Conservation (phyloP, 2,888 invertebrate genomes). For the Scaptomyza polygonia region DNA sequence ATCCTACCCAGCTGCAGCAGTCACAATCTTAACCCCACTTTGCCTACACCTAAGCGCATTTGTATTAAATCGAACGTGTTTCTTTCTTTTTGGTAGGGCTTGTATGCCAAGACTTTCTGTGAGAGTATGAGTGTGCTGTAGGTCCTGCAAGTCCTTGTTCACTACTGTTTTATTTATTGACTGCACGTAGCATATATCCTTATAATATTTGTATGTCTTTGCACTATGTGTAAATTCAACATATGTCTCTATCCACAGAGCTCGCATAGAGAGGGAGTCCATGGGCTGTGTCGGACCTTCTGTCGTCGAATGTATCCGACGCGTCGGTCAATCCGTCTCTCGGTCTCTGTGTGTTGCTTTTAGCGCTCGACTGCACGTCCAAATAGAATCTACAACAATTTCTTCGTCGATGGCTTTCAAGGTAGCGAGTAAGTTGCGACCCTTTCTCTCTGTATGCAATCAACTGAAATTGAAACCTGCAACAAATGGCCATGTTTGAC, state of each 20-base stretch:
- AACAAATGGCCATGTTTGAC: slow-evolving; percentile 74
- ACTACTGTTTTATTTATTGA: slow-evolving; percentile 78
- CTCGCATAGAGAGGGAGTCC: slow-evolving; percentile 29
- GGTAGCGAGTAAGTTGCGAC: slow-evolving; percentile 42
- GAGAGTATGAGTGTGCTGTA: slow-evolving; percentile 18
- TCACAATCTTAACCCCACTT: background rate
- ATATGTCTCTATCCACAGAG: background rate
- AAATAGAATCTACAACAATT: slow-evolving; percentile 73
- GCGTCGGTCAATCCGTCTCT: background rate
- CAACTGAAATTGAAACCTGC: slow-evolving; percentile 77
- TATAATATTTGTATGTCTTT: slow-evolving; percentile 75
- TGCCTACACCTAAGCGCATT: slow-evolving; percentile 63
- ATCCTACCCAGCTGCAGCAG: slow-evolving; percentile 46
- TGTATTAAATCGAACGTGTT: slow-evolving; percentile 79
- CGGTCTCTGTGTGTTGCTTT: slow-evolving; percentile 47
- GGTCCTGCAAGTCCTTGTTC: slow-evolving; percentile 52
- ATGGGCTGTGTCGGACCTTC: slow-evolving; percentile 49
- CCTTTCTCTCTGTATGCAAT: slow-evolving; percentile 58
- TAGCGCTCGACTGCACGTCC: slow-evolving; percentile 73
- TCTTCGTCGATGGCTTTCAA: slow-evolving; percentile 62
- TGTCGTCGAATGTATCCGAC: slow-evolving; percentile 34
- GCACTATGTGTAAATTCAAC: slow-evolving; percentile 15
- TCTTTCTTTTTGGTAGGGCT: slow-evolving; percentile 36
- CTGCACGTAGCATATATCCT: slow-evolving; percentile 77
- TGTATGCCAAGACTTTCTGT: slow-evolving; percentile 39